Evolutionary conservation across 1,140 invertebrate genomes (phyloP).

Genomic region (Drosophila nigromelanica): DNA sequence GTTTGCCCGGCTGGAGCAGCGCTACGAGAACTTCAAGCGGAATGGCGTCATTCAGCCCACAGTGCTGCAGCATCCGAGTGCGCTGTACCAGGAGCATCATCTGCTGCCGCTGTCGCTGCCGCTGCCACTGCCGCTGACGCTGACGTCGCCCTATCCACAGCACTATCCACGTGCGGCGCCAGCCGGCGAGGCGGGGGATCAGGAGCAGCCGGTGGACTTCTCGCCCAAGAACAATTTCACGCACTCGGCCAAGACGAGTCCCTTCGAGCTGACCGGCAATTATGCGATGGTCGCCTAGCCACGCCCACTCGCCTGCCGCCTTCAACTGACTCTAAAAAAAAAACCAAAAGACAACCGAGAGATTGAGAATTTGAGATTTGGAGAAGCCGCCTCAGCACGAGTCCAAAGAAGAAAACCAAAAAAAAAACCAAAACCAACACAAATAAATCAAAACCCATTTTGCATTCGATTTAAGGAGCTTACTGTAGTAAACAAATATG

Average conservation of each 20-base stretch:
- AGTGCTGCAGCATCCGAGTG: constrained; percentile 40
- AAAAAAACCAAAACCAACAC: constrained; percentile 2
- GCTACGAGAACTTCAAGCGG: constrained; percentile 63
- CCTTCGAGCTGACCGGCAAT: constrained; percentile 80
- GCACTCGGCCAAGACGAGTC: constrained; percentile 82
- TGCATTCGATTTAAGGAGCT: constrained; percentile 57
- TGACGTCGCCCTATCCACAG: constrained; percentile 16
- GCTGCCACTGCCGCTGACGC: background rate
- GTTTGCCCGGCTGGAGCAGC: constrained; percentile 42
- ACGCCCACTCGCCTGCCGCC: background rate
- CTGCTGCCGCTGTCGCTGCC: constrained; percentile 23
- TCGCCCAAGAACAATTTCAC: constrained; percentile 84
- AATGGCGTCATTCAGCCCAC: constrained; percentile 69
- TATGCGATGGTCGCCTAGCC: constrained; percentile 79
- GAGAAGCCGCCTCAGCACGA: background rate
- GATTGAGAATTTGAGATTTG: constrained; percentile 23
- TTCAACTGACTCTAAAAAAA: constrained; percentile 37
- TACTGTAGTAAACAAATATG: constrained; percentile 79
- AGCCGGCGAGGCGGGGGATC: constrained; percentile 27
- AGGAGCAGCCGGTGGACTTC: constrained; percentile 85
- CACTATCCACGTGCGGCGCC: background rate
- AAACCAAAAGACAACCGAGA: constrained; percentile 46
- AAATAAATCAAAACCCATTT: constrained; percentile 40
- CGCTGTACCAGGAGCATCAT: constrained; percentile 43
- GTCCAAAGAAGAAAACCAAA: constrained; percentile 15